These are phyloP conservation scores for Pissodes strobi DNA, from an alignment of 1,140 invertebrate species.

Conservation along the genomic window DNA sequence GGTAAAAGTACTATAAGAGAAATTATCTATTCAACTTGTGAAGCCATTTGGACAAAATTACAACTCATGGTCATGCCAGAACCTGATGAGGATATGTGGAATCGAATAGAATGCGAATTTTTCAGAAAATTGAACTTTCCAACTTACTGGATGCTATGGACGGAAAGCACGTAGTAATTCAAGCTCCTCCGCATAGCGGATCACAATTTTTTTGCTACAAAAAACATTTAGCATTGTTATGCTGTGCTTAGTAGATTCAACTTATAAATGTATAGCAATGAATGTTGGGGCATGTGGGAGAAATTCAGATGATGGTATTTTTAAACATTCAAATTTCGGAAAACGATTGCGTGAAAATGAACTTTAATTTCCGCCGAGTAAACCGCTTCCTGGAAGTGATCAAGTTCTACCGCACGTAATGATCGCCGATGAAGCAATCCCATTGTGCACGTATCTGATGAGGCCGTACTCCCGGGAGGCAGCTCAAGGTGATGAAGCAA, in stretches of 20 bases:
- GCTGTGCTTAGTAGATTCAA: conserved; percentile 56
- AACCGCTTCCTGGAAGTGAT: conserved; percentile 13
- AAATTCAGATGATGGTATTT: conserved; percentile 53
- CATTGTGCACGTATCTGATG: conserved; percentile 22
- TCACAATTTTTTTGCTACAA: conserved; percentile 57
- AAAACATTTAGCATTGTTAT: conserved; percentile 56
- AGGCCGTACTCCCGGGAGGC: conserved; percentile 7
- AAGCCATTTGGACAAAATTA: conserved; percentile 21
- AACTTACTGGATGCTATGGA: conserved; percentile 58
- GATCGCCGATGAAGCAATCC: conserved; percentile 35
- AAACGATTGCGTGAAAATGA: not conserved
- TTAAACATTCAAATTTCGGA: conserved; percentile 7
- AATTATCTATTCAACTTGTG: conserved; percentile 25
- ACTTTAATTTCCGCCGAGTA: conserved; percentile 12
- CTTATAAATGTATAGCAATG: conserved; percentile 56
- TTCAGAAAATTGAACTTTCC: conserved; percentile 38
- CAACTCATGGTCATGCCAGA: conserved; percentile 14
- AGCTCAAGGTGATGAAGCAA: conserved; percentile 39
- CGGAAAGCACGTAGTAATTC: conserved; percentile 56
- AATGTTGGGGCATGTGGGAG: conserved; percentile 57
- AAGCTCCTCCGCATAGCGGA: conserved; percentile 50
- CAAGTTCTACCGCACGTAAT: conserved; percentile 39
- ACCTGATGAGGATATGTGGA: too few species aligned
- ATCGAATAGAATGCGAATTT: conserved; percentile 43
- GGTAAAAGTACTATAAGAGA: conserved; percentile 25